phyloP scores from a whole-genome alignment of 2,888 invertebrate species.

The Erebia epiphron region DNA sequence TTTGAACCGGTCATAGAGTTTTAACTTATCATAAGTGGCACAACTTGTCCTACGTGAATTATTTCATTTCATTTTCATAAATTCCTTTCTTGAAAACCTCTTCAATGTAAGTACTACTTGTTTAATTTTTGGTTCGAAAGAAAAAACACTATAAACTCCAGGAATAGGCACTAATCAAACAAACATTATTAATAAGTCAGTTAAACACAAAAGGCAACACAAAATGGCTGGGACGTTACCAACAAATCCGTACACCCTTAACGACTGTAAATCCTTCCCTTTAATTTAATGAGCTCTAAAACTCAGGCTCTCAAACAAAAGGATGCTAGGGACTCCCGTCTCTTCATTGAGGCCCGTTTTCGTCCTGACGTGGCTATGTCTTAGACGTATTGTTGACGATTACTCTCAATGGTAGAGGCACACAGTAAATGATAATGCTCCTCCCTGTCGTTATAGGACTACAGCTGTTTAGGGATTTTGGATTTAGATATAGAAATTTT shows the following conservation, averaged over 20 bases:
- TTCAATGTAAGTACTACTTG: neutral
- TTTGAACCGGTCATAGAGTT: too few relatives aligned
- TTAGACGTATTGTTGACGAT: conserved; percentile 23
- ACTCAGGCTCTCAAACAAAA: conserved; percentile 73
- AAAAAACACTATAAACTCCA: neutral
- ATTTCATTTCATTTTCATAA: too few relatives aligned
- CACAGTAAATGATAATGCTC: conserved; percentile 1
- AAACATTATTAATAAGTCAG: conserved; percentile 43
- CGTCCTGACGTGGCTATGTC: conserved; percentile 22
- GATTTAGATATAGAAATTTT: neutral
- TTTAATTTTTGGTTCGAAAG: neutral
- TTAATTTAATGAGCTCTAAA: conserved; percentile 78
- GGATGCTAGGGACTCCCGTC: conserved; percentile 56
- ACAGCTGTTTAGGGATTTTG: neutral
- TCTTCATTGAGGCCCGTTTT: conserved; percentile 59
- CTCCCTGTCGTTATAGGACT: neutral
- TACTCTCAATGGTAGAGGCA: neutral
- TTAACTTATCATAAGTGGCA: too few relatives aligned
- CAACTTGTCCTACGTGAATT: too few relatives aligned
- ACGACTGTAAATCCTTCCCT: conserved; percentile 68
- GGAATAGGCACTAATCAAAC: conserved; percentile 7
- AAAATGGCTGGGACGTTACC: conserved; percentile 42
- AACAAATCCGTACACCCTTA: conserved; percentile 50
- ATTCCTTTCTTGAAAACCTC: too few relatives aligned
- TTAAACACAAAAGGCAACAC: conserved; percentile 40